Evolutionary conservation across 2,888 invertebrate genomes (phyloP), one percentile per base, ranked within the genome.

Genomic region (Hartigia nigra): DNA sequence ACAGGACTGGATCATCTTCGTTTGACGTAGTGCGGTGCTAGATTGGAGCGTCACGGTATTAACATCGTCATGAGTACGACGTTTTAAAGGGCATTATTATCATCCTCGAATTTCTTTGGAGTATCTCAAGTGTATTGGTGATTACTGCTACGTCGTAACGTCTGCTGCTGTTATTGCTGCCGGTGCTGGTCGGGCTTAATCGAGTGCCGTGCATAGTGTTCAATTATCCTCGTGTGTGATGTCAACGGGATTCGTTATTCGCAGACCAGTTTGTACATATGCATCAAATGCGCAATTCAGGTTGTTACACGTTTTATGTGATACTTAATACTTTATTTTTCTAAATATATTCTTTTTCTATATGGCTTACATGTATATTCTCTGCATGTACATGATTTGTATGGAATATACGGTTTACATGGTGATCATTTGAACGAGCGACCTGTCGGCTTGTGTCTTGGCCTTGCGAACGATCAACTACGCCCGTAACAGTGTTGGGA

Each of bases 171-270:
- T 55, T 55, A 9, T 55, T 55, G 14, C 23, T 55, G 23, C 23
- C 55, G 75, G 75, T 78, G 75, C 78, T 78, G 78, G 78, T 76
- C 75, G 76, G 78, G 78, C 72, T 79, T 76, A 74, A 76, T 79
- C 74, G 76, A 79, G 78, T 79, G 78, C 78, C 76, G 72, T 72
- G 72, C 31, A 72, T 32, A 31, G 72, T 31, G 34, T 31, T 72
- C 23, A 55, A 79, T 77, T 79, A 82, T 80, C 81, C 77, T 82
- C 79, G 82, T 82, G 81, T 82, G 83, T 81, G 83, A 86, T 86
- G 87, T 88, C 89, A 88, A 88, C 88, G 88, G 88, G 89, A 88
- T 87, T 88, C 86, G 86, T 86, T 86, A 84, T 84, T 81, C 87
- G 85, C 86, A 85, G 82, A 81, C 80, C 82, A 82, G 84, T 86